Conservation (phyloP, 2,113 vertebrate species). For the Corythoichthys haematopterus region DNA sequence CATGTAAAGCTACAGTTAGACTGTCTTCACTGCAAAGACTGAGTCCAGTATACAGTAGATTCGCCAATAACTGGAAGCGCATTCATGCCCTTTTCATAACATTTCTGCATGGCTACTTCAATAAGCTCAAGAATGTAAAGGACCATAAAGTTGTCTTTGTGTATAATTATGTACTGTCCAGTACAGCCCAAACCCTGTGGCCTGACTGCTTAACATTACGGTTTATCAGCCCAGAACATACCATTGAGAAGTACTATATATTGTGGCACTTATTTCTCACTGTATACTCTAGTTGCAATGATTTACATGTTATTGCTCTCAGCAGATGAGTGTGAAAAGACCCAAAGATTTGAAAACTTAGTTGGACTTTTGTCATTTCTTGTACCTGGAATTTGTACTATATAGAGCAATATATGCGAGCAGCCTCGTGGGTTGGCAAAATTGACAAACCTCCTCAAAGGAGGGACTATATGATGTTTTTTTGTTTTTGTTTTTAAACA, state of each 20-base stretch:
- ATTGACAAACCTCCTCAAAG: no score
- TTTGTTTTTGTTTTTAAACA: no score
- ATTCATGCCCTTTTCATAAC: background rate
- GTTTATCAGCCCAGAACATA: background rate
- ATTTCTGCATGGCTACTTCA: background rate
- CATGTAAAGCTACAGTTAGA: slow-evolving; percentile 3
- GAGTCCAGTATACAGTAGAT: slow-evolving; percentile 1
- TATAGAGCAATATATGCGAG: no score
- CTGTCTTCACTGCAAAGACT: slow-evolving; percentile 1
- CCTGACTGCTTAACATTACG: background rate
- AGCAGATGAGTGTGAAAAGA: background rate
- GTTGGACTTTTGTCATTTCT: background rate
- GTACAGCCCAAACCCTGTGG: background rate
- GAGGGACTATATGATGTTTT: no score
- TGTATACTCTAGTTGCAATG: background rate
- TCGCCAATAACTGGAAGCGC: background rate
- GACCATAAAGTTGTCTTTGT: background rate
- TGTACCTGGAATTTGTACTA: background rate
- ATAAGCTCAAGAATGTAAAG: background rate
- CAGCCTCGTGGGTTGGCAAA: no score
- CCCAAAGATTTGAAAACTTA: background rate
- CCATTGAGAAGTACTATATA: background rate
- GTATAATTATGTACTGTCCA: background rate
- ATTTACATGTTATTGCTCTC: background rate
- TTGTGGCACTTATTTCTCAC: background rate